Base-by-base conservation (phyloP, 1,140 invertebrate species). In the Drosophila tropicalis region DNA sequence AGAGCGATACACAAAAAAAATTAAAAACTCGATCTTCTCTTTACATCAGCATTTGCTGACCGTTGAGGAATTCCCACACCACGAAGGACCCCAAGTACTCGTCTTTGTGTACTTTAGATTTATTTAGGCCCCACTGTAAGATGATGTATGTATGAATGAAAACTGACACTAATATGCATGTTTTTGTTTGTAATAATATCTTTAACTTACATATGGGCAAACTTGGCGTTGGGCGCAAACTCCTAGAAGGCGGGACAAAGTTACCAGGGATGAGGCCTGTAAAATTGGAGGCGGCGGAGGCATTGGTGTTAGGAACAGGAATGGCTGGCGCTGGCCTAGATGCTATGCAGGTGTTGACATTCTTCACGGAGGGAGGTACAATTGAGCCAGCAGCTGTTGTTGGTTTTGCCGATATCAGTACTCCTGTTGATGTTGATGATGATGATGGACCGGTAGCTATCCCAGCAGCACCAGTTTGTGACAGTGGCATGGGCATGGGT, bases 201-300 rank as follows among this genome's bases (percentile, higher is more conserved):
- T 73, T n/a, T 6, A 12, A 75, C 82, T 85, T 69, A 86, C 82
- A 34, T 34, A 86, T 79, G 22, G 84, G 73, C 70, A 87, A 66
- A 69, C 32, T 77, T 61, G 82, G 82, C 41, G 82, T 85, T 41
- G 44, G 65, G 56, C 84, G 85, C 61, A 51, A 44, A 57, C n/a
- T 70, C 39, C 80, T 74, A 12, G 70, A 74, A 44, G 84, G 76
- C 72, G 69, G 70, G 54, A 55, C 68, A 47, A 70, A 79, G 22
- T 63, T 40, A 51, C 70, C 81, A 36, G 58, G 64, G 25, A 81
- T 84, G 36, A 67, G 44, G 39, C 78, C 73, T n/a, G 78, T 80
- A 64, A 34, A 55, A 17, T 25, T 36, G 12, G 9, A 13, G 22
- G 40, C 25, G 13, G 13, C 36, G 34, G 54, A 36, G 17, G 29